phyloP scores from a whole-genome alignment of 1,140 invertebrate species.

The Philotrypesis tridentata region DNA sequence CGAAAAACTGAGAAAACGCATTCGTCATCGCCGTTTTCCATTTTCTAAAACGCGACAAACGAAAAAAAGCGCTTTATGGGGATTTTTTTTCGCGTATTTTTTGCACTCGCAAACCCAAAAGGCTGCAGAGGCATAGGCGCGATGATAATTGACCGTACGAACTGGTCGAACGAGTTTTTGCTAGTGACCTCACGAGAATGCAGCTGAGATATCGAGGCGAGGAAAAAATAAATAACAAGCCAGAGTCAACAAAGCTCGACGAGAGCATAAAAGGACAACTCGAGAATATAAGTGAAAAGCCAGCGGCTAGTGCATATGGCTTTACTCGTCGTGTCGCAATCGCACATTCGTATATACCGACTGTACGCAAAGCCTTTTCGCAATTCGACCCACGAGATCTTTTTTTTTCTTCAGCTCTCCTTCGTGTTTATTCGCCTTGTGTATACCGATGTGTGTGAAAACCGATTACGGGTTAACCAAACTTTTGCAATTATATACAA shows the following conservation, averaged over 20 bases:
- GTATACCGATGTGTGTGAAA: too few species aligned
- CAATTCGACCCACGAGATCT: background rate
- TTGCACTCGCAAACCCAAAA: background rate
- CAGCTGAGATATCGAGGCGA: background rate
- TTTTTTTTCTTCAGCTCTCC: background rate
- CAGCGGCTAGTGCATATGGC: background rate
- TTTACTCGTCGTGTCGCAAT: background rate
- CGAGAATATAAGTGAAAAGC: constrained; percentile 3
- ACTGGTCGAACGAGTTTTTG: background rate
- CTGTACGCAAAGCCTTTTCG: background rate
- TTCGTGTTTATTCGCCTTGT: too few species aligned
- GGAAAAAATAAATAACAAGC: background rate
- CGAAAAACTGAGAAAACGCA: too few species aligned
- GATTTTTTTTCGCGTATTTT: too few species aligned
- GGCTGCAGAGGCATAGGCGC: background rate
- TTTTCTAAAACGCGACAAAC: background rate
- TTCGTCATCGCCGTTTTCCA: background rate
- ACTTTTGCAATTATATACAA: background rate
- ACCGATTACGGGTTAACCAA: background rate
- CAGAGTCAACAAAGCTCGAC: background rate
- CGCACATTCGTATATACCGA: background rate
- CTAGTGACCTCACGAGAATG: background rate
- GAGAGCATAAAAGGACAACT: background rate
- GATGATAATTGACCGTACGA: background rate
- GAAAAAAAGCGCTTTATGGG: too few species aligned